Conservation (phyloP, 53 echinoderm and acorn worm species). For the Crossaster papposus region DNA sequence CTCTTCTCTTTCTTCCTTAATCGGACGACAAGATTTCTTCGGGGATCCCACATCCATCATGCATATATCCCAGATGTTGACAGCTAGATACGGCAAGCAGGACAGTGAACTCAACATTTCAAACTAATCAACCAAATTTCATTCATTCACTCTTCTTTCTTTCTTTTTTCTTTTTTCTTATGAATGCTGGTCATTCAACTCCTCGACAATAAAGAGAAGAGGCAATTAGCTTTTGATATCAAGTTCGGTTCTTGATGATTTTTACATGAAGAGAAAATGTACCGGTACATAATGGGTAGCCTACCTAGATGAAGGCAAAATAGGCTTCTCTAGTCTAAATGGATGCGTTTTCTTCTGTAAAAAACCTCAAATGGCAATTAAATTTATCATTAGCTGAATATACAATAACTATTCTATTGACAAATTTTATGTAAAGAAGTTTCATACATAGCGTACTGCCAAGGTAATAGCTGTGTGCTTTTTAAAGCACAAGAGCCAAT, state of each 20-base stretch:
- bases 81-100: neutral
- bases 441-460: no score
- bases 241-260: neutral
- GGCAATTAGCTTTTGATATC: neutral
- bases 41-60: slow-evolving; percentile 45
- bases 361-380: no score
- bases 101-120: slow-evolving; percentile 46
- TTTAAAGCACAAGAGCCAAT: no score
- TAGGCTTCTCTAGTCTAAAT: neutral
- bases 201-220: neutral
- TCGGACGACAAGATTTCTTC: slow-evolving; percentile 39
- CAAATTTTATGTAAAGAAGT: no score
- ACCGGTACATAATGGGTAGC: neutral
- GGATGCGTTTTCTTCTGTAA: no score
- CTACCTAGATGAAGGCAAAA: neutral
- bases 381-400: no score
- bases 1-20: no score
- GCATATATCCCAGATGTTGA: slow-evolving; percentile 4
- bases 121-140: neutral
- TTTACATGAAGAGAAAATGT: neutral
- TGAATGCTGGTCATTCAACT: slow-evolving; percentile 37
- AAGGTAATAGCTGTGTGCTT: no score
- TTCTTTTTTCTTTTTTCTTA: neutral
- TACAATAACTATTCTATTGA: no score
- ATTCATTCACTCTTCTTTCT: neutral